Conservation (phyloP, 2,888 invertebrate species). For the Aphidius colemani region DNA sequence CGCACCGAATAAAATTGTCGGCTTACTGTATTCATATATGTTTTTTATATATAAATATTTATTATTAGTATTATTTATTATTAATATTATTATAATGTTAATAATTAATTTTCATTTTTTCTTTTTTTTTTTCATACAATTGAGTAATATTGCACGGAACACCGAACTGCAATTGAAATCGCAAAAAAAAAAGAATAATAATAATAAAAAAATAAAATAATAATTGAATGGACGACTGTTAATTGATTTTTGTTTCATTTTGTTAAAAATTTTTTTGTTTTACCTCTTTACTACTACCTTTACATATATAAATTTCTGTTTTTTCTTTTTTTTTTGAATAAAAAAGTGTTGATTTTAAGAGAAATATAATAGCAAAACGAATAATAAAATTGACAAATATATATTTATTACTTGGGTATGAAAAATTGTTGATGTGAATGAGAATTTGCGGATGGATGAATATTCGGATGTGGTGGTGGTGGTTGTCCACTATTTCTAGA, state of each 20-base stretch:
- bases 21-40: background rate
- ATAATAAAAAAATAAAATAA: background rate
- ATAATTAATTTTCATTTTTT: conserved; percentile 8
- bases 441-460: conserved; percentile 56
- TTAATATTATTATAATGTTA: background rate
- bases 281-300: background rate
- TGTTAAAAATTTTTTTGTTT: background rate
- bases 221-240: conserved; percentile 7
- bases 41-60: background rate
- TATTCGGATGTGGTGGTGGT: conserved; percentile 50
- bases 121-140: conserved; percentile 18
- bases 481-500: conserved; percentile 66
- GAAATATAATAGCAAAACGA: background rate
- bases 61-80: conserved; percentile 18
- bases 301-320: conserved; percentile 11
- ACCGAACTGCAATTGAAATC: conserved; percentile 19
- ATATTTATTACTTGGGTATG: conserved; percentile 56
- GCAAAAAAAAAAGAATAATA: conserved; percentile 13
- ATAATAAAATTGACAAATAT: conserved; percentile 9
- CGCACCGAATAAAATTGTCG: conserved; percentile 29
- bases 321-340: background rate
- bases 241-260: conserved; percentile 11
- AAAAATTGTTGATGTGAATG: conserved; percentile 61
- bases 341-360: too few relatives aligned
- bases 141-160: conserved; percentile 24